Conservation (phyloP, 2,113 vertebrate genomes). For the Grammomys surdaster region DNA sequence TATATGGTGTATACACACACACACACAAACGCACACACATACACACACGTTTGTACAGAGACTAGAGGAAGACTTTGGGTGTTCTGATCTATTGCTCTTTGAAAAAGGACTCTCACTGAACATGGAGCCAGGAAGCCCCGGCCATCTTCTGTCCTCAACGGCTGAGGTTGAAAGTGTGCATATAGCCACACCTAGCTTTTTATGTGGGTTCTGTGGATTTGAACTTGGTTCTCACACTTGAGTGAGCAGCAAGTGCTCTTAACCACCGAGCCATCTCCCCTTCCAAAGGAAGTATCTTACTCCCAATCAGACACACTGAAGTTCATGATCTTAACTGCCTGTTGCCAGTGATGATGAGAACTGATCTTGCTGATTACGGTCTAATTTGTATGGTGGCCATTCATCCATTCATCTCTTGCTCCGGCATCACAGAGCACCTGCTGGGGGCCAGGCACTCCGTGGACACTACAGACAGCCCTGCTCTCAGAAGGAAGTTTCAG, state of each 20-base stretch:
- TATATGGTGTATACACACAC: no score
- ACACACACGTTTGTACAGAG: background rate
- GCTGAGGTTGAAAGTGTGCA: background rate
- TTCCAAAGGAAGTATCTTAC: background rate
- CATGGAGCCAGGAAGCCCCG: background rate
- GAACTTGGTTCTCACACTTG: background rate
- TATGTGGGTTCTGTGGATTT: background rate
- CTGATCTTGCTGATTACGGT: background rate
- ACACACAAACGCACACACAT: no score
- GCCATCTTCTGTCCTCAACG: background rate
- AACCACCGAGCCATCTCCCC: background rate
- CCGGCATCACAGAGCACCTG: background rate
- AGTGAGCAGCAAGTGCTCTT: background rate
- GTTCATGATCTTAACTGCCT: background rate
- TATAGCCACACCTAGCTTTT: background rate
- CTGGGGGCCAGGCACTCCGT: background rate
- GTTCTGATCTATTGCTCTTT: background rate
- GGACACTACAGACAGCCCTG: background rate
- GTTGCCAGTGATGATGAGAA: background rate
- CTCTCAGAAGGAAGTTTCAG: background rate
- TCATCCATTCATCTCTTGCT: background rate
- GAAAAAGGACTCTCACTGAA: background rate
- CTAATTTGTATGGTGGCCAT: background rate
- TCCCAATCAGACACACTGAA: background rate
- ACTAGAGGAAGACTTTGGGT: background rate